A percentile compares a stretch with the other conserved stretches of the same genome.
phyloP scores from a whole-genome alignment of 2,797 vertebrate genomes.

The Pyrocephalus nanus region DNA sequence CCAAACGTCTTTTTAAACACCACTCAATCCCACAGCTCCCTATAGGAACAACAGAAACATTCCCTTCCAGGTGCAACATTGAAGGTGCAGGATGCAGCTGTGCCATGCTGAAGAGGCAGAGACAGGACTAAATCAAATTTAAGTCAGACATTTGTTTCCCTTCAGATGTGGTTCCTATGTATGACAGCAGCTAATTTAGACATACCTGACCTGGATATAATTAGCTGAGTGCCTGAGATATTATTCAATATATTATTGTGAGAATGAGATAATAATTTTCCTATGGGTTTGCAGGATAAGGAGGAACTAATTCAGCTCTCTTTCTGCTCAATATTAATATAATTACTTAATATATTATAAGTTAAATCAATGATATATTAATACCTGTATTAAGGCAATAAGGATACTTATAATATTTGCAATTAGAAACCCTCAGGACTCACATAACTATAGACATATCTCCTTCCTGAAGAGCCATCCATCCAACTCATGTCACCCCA shows the following conservation, averaged over 20 bases:
- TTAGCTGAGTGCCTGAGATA: not conserved
- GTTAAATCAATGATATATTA: not conserved
- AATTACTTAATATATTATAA: not conserved
- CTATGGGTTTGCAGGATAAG: not conserved
- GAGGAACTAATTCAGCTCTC: slow-evolving; percentile 1
- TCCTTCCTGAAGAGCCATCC: not conserved
- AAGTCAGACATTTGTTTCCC: slow-evolving; percentile 6
- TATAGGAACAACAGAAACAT: not conserved
- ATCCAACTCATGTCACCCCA: not conserved
- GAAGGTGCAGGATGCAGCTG: not conserved
- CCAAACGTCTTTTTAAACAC: not conserved
- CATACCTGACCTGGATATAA: not conserved
- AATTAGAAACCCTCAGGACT: not conserved
- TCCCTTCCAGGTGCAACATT: not conserved
- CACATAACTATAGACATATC: fast-evolving
- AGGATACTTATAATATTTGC: not conserved
- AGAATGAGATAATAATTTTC: slow-evolving; percentile 25
- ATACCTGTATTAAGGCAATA: not conserved
- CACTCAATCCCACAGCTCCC: not conserved
- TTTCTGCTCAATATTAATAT: not conserved
- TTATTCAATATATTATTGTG: slow-evolving; percentile 20
- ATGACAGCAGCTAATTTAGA: slow-evolving; percentile 18
- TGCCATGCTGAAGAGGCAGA: not conserved
- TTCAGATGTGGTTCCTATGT: not conserved
- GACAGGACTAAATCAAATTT: not conserved